These are phyloP conservation scores for Dermolepida albohirtum DNA, from an alignment of 2,888 invertebrate genomes.

Conservation along the genomic window DNA sequence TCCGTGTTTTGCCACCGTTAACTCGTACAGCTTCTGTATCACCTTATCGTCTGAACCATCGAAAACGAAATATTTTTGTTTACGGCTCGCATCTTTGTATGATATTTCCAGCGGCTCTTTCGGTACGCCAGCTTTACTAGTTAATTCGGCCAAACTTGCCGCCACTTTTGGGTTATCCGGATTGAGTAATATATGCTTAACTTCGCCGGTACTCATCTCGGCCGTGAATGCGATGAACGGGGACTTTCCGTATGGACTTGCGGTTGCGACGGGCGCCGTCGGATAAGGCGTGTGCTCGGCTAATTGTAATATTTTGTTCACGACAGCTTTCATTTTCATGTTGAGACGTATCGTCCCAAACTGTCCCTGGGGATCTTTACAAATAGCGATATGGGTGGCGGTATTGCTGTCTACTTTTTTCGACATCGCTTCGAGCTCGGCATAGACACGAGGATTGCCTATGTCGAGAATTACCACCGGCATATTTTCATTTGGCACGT, in stretches of 20 bases:
- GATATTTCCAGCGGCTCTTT: not conserved
- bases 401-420: not conserved
- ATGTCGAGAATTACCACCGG: not conserved
- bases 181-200: conserved; percentile 3
- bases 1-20: too few relatives aligned
- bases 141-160: not conserved
- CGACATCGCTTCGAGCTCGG: not conserved
- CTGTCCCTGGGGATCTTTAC: not conserved
- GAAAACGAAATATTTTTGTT: not conserved
- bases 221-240: too few relatives aligned
- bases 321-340: not conserved
- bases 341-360: not conserved
- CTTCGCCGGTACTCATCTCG: not conserved
- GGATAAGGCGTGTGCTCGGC: too few relatives aligned
- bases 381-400: not conserved
- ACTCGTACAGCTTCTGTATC: too few relatives aligned
- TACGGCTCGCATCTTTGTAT: not conserved
- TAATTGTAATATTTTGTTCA: not conserved
- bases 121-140: not conserved
- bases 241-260: too few relatives aligned
- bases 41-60: not conserved
- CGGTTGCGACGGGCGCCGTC: too few relatives aligned
- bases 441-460: not conserved
- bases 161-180: not conserved
- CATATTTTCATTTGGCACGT: not conserved